Base-by-base conservation (phyloP, 2,888 invertebrate genomes). In the Ornithoptera alexandrae region DNA sequence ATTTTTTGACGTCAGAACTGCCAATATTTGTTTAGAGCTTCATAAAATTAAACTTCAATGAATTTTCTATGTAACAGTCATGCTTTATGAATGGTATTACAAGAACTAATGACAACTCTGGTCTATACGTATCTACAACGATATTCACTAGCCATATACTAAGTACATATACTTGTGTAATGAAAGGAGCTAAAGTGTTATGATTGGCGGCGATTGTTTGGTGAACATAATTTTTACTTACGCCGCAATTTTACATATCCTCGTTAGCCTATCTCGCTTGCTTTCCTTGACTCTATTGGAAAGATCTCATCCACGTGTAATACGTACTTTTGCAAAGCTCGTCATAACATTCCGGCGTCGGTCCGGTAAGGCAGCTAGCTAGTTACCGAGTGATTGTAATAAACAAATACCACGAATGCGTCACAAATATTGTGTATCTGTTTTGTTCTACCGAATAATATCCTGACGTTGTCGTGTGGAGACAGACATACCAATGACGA, bases 371-470 rank as follows among this genome's bases (percentile, higher is more conserved):
- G 39, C 58, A 39, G 24, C 66, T 15, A 50, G 36, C 58, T 58
- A 36, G 22, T 22, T 22, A 22, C 22, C 39, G 66, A 22, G 59
- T 70, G 46, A 61, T 64, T 64, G 53, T 61, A 60, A 70, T 61
- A 61, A 64, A 70, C 67, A 67, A 56, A 67, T 70, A 63, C 59
- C 63, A 56, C 63, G 61, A 60, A 20, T 67, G 70, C 70, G 64
- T 67, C 67, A 67, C 59, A 39, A 60, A 66, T 64, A 67, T 24
- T 39, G 46, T n/a, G 56, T 61, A 56, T 67, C 59, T 63, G 59
- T 50, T 53, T 60, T 66, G 65, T 67, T 63, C 58, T 42, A 56
- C 67, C 65, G 53, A 62, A 20, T 36, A 56, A 62, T 66, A 62
- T 24, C 58, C 24, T 50, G 50, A 67, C 39, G 10, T 20, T 65